Percentiles rank a stretch among this genome's conserved stretches.
Conservation (phyloP, 2,888 invertebrate genomes). For the Thera obeliscata region DNA sequence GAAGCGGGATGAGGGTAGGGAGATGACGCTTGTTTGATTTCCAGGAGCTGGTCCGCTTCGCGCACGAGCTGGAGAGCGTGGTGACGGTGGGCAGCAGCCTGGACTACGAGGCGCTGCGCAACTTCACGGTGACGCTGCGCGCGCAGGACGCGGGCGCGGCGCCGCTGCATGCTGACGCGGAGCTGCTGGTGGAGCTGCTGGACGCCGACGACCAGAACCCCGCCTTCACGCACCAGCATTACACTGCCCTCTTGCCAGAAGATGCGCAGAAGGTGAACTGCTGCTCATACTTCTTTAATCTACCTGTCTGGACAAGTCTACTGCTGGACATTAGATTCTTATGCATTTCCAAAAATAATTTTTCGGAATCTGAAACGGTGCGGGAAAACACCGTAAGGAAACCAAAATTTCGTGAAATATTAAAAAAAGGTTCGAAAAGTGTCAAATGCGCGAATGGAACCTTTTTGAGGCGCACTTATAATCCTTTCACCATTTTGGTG, state of each 20-base stretch:
- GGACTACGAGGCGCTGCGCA: constrained; percentile 92
- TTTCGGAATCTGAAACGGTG: too few species aligned
- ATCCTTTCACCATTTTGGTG: too few species aligned
- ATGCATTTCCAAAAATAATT: too few species aligned
- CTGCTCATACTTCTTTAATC: neutral
- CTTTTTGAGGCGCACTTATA: too few species aligned
- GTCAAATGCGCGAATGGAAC: too few species aligned
- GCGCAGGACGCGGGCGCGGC: constrained; percentile 93
- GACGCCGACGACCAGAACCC: constrained; percentile 98
- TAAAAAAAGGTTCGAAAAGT: too few species aligned
- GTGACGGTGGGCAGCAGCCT: constrained; percentile 91
- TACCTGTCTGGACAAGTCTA: neutral
- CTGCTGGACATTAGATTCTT: too few species aligned
- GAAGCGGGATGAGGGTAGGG: too few species aligned
- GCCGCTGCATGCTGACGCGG: constrained; percentile 89
- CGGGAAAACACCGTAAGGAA: too few species aligned
- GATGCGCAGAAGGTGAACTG: constrained; percentile 79
- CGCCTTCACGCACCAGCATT: constrained; percentile 89
- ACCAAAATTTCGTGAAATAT: too few species aligned
- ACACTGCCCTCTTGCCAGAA: constrained; percentile 88
- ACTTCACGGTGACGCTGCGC: constrained; percentile 90
- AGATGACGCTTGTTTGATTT: neutral
- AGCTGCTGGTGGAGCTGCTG: constrained; percentile 89
- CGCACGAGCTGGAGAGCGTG: constrained; percentile 93
- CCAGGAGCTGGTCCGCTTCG: constrained; percentile 92